Conservation (phyloP, 2,888 invertebrate genomes). For the Erebia aethiops region DNA sequence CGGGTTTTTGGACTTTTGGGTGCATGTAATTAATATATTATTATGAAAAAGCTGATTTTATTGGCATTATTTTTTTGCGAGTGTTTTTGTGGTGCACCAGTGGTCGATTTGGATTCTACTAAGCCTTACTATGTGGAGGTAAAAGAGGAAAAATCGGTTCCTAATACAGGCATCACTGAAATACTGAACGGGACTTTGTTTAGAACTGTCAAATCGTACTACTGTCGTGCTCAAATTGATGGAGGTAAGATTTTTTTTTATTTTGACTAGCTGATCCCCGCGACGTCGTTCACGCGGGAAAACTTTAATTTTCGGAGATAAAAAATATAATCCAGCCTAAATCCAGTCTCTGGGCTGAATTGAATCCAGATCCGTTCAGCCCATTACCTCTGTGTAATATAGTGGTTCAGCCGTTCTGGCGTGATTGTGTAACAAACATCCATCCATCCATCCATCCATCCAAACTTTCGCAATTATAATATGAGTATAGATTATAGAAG, state of each 20-base stretch:
- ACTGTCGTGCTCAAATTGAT: slow-evolving; percentile 44
- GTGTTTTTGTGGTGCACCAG: slow-evolving; percentile 23
- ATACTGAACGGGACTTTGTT: slow-evolving; percentile 47
- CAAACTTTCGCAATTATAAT: too few species aligned
- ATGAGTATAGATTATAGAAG: too few species aligned
- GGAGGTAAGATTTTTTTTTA: slow-evolving; percentile 43
- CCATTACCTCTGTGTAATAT: too few species aligned
- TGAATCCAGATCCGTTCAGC: too few species aligned
- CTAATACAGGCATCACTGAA: slow-evolving; percentile 1
- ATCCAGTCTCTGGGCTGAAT: too few species aligned
- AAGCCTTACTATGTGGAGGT: slow-evolving; percentile 19
- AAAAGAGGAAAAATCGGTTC: slow-evolving; percentile 17
- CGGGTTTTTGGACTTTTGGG: too few species aligned
- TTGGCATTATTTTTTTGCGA: slow-evolving; percentile 29
- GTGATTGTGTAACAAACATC: too few species aligned
- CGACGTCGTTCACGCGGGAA: background rate
- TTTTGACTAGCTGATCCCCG: too few species aligned
- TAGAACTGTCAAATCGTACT: slow-evolving; percentile 53
- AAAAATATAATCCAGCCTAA: too few species aligned
- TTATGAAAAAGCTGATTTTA: slow-evolving; percentile 34
- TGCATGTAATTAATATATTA: slow-evolving; percentile 13
- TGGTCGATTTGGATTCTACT: slow-evolving; percentile 9
- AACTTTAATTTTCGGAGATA: too few species aligned
- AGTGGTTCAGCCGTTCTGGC: too few species aligned
- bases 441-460: too few species aligned